phyloP scores from a whole-genome alignment of 2,888 invertebrate genomes.

The Ethmia dodecea region DNA sequence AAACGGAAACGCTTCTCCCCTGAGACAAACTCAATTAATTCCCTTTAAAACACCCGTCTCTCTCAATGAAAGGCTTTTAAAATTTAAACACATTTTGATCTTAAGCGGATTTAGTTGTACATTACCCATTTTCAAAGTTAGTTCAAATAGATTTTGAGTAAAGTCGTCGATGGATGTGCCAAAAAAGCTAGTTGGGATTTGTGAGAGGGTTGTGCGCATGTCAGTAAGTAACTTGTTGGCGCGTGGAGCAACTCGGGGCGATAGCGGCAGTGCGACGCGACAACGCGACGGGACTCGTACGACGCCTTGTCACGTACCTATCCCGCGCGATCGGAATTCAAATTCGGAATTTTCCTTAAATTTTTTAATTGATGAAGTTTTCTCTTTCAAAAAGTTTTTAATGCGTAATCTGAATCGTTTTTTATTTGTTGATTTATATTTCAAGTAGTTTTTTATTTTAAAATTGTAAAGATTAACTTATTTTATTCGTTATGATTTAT shows the following conservation, averaged over 20 bases:
- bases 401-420: too few relatives aligned
- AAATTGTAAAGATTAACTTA: neutral
- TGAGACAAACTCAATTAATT: conserved; percentile 73
- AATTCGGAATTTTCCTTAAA: conserved; percentile 1
- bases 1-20: conserved; percentile 64
- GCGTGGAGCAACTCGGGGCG: conserved; percentile 26
- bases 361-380: neutral
- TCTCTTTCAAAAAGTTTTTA: neutral
- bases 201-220: conserved; percentile 60
- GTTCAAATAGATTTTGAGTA: neutral
- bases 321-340: conserved; percentile 30
- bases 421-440: too few relatives aligned
- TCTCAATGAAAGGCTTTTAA: conserved; percentile 64
- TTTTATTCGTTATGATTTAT: neutral
- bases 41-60: conserved; percentile 58
- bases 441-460: neutral
- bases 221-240: conserved; percentile 71
- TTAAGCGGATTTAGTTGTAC: conserved; percentile 17
- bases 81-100: conserved; percentile 63
- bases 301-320: conserved; percentile 25
- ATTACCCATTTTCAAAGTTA: conserved; percentile 4
- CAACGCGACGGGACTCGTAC: conserved; percentile 37
- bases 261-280: conserved; percentile 69
- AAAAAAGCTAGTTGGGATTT: conserved; percentile 14
- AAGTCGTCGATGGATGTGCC: conserved; percentile 9